Conservation (phyloP, 2,113 vertebrate species). For the Lophius piscatorius region DNA sequence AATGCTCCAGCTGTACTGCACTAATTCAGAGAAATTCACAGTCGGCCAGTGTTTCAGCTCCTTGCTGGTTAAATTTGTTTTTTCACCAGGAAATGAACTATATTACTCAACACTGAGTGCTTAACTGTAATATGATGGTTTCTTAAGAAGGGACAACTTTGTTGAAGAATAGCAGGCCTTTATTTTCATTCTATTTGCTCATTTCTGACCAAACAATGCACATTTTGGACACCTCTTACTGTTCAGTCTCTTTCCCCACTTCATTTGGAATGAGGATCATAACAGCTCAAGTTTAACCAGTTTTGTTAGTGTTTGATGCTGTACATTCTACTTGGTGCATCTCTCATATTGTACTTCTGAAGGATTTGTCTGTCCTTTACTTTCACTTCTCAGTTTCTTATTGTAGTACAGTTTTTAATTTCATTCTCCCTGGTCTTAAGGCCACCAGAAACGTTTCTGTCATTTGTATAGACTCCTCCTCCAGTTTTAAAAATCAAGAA, state of each 20-base stretch:
- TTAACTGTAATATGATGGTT: slow-evolving; percentile 9
- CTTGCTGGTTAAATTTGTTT: neutral
- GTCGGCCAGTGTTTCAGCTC: neutral
- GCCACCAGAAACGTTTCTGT: slow-evolving; percentile 33
- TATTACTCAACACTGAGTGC: neutral
- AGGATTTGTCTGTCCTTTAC: slow-evolving; percentile 26
- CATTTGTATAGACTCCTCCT: slow-evolving; percentile 54
- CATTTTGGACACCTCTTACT: slow-evolving; percentile 19
- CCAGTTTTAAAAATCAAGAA: slow-evolving; percentile 56
- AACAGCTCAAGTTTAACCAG: slow-evolving; percentile 27
- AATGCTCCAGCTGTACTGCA: neutral
- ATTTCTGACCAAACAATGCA: slow-evolving; percentile 47
- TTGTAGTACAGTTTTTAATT: slow-evolving; percentile 6
- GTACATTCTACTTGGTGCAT: slow-evolving; percentile 10
- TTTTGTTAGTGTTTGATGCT: slow-evolving; percentile 18
- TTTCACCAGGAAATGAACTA: slow-evolving; percentile 4
- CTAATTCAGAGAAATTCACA: neutral
- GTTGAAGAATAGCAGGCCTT: slow-evolving; percentile 5
- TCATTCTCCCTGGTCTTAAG: slow-evolving; percentile 15
- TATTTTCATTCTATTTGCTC: slow-evolving; percentile 3
- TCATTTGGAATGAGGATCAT: too few species aligned
- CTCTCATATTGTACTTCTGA: neutral
- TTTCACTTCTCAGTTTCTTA: slow-evolving; percentile 5
- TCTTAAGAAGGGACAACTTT: slow-evolving; percentile 23
- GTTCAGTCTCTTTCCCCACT: too few species aligned